Base-by-base conservation (phyloP, 2,113 vertebrate species). In the Odocoileus virginianus region DNA sequence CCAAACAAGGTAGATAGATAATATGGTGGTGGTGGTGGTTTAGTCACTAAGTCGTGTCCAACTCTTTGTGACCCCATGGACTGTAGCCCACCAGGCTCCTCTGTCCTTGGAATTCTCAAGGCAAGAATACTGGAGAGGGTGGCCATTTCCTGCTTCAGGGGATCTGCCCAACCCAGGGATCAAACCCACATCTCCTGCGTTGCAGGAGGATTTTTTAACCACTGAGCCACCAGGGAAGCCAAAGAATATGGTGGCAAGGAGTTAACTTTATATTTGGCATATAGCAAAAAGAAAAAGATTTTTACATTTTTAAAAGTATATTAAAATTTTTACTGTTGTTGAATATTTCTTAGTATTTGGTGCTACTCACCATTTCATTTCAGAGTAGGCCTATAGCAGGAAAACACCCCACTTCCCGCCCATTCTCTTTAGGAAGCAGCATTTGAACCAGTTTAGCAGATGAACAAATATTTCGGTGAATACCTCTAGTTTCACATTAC, bases 231-330 rank as follows among this genome's bases (percentile, higher is more conserved):
- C 67, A 40, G 67, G 74, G 74, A 47, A 28, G 67, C 67, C 67
- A 36, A 57, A 40, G 12, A 84, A 40, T 10, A 36, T 40, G 2
- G 7, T 85, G 40, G 28, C 36, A 83, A 95, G 16, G 1, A 92
- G 87, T 95, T 89, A 85, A 57, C 94, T 96, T 98, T 76, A 91
- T 86, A 95, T 81, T 79, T 82, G 50, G 5, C 55, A 74, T 28
- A 79, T 87, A 93, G 87, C 71, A 90, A 87, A 90, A 92, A 76
- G 23, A 76, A 3, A 89, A 84, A 61, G 5, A 58, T 45, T 95
- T 87, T 88, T 94, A 87, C 94, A 23, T 27, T 50, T 89, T 13
- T 95, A 15, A 78, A 94, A 76, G 58, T 78, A 79, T 71, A 64
- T 81, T 91, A 55, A 93, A 85, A 92, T 23, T 81, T 90, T 86